phyloP scores from a whole-genome alignment of 2,888 invertebrate species.

The Leptothorax acervorum region DNA sequence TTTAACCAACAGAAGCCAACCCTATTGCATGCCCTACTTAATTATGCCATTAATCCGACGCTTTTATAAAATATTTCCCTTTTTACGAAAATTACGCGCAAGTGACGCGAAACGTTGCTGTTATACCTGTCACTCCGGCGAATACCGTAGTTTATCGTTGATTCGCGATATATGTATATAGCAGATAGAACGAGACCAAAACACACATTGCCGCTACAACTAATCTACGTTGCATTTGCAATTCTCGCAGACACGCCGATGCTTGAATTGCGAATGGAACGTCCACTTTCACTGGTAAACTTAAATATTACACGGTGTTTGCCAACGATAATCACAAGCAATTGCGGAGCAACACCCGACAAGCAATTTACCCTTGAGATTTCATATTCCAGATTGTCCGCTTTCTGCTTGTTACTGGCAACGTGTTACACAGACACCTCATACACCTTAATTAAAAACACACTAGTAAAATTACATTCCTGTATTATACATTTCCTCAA shows the following conservation, averaged over 20 bases:
- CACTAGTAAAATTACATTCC: neutral
- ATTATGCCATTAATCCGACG: constrained; percentile 61
- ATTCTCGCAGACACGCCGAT: constrained; percentile 21
- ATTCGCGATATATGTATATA: neutral
- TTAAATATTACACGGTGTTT: constrained; percentile 40
- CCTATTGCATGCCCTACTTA: constrained; percentile 45
- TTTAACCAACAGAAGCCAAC: constrained; percentile 61
- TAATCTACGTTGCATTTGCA: constrained; percentile 32
- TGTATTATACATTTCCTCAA: neutral
- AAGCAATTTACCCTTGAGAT: neutral
- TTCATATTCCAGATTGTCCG: neutral
- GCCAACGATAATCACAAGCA: constrained; percentile 16
- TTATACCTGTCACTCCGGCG: neutral
- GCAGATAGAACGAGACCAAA: neutral
- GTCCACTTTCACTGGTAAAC: constrained; percentile 33
- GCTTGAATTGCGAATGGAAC: constrained; percentile 1
- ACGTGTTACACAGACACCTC: neutral
- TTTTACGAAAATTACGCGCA: constrained; percentile 27
- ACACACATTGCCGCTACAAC: neutral
- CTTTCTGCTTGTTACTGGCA: constrained; percentile 10
- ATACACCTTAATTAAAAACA: neutral
- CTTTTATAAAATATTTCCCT: constrained; percentile 59
- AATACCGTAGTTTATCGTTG: constrained; percentile 19
- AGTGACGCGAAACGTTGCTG: constrained; percentile 7
- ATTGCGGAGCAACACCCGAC: neutral